Evolutionary conservation across 1,140 invertebrate genomes (phyloP), one percentile per base, ranked within the genome.

Genomic region (Heliconius eleuchia): DNA sequence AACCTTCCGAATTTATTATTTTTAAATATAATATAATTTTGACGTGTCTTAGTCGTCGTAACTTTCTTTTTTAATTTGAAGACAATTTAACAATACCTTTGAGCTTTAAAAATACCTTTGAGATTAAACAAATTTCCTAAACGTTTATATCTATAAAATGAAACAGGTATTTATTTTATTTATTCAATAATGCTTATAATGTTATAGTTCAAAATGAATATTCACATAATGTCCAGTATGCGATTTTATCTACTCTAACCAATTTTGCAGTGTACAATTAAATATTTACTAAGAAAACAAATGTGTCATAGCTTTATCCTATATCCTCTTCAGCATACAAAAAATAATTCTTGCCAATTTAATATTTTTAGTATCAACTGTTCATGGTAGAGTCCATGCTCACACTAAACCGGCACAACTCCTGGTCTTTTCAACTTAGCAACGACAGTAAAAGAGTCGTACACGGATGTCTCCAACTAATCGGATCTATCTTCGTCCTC

Each of bases 351-450:
- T 71, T 52, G 60, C 23, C n/a, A 27, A 39, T 42, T 71, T 42
- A 18, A 70, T 71, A 19, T 34, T 86, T 89, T 52, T 89, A 94
- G 93, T 94, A 94, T 80, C 92, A 94, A 80, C 84, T 94, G 30
- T 94, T 94, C 77, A 81, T 94, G 23, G 92, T 92, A 11, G 93
- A 94, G 80, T 91, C 92, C 23, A 83, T 94, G 8, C 75, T 94
- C 46, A 94, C 92, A 2, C 86, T 94, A 2, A 89, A 94, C 71
- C 84, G 85, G 57, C 91, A 94, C 84, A 94, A 94, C 79, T 89
- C 92, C 30, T 94, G 93, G 93, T 93, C 92, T 0, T 89, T 85
- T 80, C 91, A 92, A 77, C 76, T 94, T 34, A 90, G 89, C 19
- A 83, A 86, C 70, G 92, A 94, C 66, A 85, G 87, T 16, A 93